phyloP scores from a whole-genome alignment of 2,113 vertebrate species.

The Taurulus bubalis region DNA sequence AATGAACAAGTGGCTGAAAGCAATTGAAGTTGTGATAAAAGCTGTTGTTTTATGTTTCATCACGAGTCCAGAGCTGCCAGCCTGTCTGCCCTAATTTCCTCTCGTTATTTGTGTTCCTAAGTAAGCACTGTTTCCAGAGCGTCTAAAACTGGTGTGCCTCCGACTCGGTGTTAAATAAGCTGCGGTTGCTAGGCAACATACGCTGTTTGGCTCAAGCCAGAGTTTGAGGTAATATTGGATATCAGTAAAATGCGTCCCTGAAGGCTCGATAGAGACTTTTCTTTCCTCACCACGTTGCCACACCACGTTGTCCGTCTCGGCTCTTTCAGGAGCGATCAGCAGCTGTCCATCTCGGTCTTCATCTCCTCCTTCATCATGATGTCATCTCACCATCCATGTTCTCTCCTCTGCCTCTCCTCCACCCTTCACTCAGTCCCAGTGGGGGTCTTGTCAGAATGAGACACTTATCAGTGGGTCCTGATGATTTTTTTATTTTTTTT shows the following conservation, averaged over 20 bases:
- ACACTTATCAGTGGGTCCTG: background rate
- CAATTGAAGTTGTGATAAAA: background rate
- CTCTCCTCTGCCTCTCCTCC: slow-evolving; percentile 38
- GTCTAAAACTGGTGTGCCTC: slow-evolving; percentile 17
- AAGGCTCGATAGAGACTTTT: background rate
- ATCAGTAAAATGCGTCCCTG: background rate
- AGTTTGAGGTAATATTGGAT: slow-evolving; percentile 12
- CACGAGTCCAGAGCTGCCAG: slow-evolving; percentile 7
- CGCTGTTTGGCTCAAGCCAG: slow-evolving; percentile 9
- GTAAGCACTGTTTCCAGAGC: slow-evolving; percentile 5
- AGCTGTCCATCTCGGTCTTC: slow-evolving; percentile 37
- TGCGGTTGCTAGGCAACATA: slow-evolving; percentile 62
- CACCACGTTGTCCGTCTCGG: slow-evolving; percentile 5
- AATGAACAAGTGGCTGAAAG: slow-evolving; percentile 14
- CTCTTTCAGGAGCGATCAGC: slow-evolving; percentile 16
- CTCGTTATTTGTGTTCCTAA: slow-evolving; percentile 24
- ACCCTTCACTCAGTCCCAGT: slow-evolving; percentile 22
- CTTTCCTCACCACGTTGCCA: background rate
- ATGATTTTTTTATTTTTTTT: no score
- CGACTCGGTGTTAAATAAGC: slow-evolving; percentile 30
- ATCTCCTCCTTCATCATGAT: slow-evolving; percentile 39
- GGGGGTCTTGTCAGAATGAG: slow-evolving; percentile 34
- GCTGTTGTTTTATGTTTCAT: background rate
- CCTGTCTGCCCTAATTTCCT: background rate
- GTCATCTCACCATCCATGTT: slow-evolving; percentile 33